Percentiles rank a stretch among this genome's conserved stretches.
phyloP scores from a whole-genome alignment of 2,888 invertebrate species.

The Pegoplata infirma region DNA sequence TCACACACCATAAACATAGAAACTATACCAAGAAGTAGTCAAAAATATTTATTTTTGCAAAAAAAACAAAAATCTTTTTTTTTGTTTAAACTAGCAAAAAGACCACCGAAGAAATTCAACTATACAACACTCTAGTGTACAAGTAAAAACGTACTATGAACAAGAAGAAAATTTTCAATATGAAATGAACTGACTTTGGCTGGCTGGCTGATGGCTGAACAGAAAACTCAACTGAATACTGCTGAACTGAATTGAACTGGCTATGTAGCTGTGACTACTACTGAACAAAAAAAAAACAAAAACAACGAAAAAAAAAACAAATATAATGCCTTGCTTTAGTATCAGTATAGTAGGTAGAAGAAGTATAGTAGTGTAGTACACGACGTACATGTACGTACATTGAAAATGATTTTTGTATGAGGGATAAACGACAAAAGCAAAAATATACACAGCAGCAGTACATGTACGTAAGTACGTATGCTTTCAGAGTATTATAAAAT shows the following conservation, averaged over 20 bases:
- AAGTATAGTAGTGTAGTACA: constrained; percentile 4
- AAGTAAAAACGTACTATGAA: constrained; percentile 60
- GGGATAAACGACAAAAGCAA: constrained; percentile 40
- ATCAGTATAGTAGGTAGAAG: constrained; percentile 18
- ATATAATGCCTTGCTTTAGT: constrained; percentile 20
- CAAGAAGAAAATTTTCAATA: constrained; percentile 58
- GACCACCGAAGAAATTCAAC: constrained; percentile 47
- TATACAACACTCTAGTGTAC: constrained; percentile 52
- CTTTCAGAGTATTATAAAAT: background rate
- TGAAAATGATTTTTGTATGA: constrained; percentile 23
- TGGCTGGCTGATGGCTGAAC: constrained; percentile 40
- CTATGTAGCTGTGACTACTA: background rate
- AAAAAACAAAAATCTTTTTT: constrained; percentile 14
- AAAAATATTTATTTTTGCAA: constrained; percentile 41
- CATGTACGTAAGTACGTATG: constrained; percentile 55
- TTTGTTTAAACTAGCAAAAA: constrained; percentile 34
- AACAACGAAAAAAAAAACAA: background rate
- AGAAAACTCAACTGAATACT: constrained; percentile 59
- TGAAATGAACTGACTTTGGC: constrained; percentile 50
- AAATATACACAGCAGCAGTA: constrained; percentile 41
- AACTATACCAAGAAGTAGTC: constrained; percentile 28
- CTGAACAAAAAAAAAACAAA: background rate
- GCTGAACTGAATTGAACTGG: constrained; percentile 50
- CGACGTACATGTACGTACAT: too few species aligned
- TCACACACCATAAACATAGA: constrained; percentile 32